Evolutionary conservation across 2,888 invertebrate genomes (phyloP).

Genomic region (Asteroscopus sphinx): DNA sequence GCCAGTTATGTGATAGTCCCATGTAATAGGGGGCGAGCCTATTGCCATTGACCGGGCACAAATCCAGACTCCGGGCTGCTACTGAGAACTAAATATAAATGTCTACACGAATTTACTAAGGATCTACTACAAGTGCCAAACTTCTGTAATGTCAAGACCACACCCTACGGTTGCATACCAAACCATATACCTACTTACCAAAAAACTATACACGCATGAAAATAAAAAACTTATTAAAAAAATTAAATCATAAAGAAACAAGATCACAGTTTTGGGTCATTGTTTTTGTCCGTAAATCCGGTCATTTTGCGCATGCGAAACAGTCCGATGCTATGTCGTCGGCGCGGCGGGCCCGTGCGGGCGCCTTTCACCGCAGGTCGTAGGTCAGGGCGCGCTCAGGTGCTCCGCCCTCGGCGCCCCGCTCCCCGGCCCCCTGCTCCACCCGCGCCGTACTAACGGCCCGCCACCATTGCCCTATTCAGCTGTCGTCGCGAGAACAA

Average conservation of each 20-base stretch:
- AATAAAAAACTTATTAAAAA: conserved; percentile 25
- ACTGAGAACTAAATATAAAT: too few relatives aligned
- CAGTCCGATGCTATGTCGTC: conserved; percentile 80
- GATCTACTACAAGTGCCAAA: not conserved
- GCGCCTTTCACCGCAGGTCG: conserved; percentile 89
- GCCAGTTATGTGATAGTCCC: too few relatives aligned
- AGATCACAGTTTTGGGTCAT: conserved; percentile 61
- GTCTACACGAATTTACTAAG: too few relatives aligned
- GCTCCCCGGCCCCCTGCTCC: conserved; percentile 60
- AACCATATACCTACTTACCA: not conserved
- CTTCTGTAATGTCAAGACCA: conserved; percentile 48
- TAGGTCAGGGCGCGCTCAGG: conserved; percentile 90
- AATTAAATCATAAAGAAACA: conserved; percentile 51
- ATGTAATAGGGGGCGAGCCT: too few relatives aligned
- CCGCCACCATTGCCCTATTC: conserved; percentile 87
- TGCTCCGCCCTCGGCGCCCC: conserved; percentile 83
- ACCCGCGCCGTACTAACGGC: conserved; percentile 73
- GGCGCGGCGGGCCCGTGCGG: conserved; percentile 69
- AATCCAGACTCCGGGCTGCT: too few relatives aligned
- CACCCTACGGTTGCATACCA: conserved; percentile 26
- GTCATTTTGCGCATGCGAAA: conserved; percentile 74
- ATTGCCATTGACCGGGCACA: too few relatives aligned
- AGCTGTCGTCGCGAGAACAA: conserved; percentile 84
- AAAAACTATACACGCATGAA: conserved; percentile 9
- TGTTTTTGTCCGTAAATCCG: conserved; percentile 74